Evolutionary conservation across 2,888 invertebrate species (phyloP).

Genomic region (Beris morrisii): DNA sequence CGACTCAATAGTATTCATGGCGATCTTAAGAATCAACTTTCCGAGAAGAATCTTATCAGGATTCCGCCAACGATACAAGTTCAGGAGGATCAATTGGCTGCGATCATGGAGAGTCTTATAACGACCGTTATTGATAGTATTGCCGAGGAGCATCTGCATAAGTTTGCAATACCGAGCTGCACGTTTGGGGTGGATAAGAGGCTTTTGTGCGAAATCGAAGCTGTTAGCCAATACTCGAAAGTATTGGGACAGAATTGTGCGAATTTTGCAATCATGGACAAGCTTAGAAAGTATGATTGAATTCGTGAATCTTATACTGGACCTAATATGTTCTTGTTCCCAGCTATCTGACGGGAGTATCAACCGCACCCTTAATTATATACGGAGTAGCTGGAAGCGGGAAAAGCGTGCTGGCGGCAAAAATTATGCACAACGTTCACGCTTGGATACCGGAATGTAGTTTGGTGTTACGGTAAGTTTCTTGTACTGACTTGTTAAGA

Average conservation of each 20-base stretch:
- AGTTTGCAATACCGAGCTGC: slow-evolving; percentile 62
- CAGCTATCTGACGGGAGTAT: slow-evolving; percentile 68
- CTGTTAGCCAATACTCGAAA: slow-evolving; percentile 68
- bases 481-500: neutral
- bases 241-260: slow-evolving; percentile 66
- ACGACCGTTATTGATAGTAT: slow-evolving; percentile 69
- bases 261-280: slow-evolving; percentile 53
- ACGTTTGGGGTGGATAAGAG: slow-evolving; percentile 72
- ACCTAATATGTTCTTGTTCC: neutral
- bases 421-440: slow-evolving; percentile 68
- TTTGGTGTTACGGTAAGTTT: slow-evolving; percentile 54
- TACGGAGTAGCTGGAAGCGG: slow-evolving; percentile 82
- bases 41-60: slow-evolving; percentile 72
- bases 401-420: slow-evolving; percentile 77
- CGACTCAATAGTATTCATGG: slow-evolving; percentile 70
- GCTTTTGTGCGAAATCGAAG: slow-evolving; percentile 71
- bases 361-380: slow-evolving; percentile 68
- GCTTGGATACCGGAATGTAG: slow-evolving; percentile 66
- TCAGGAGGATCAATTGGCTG: slow-evolving; percentile 52
- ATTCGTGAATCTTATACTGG: neutral
- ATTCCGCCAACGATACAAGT: slow-evolving; percentile 57
- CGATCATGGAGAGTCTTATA: slow-evolving; percentile 69
- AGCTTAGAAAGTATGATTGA: slow-evolving; percentile 46
- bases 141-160: slow-evolving; percentile 67
- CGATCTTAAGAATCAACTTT: slow-evolving; percentile 72